phyloP scores from a whole-genome alignment of 2,113 vertebrate genomes.

The Nothocercus nigrocapillus region DNA sequence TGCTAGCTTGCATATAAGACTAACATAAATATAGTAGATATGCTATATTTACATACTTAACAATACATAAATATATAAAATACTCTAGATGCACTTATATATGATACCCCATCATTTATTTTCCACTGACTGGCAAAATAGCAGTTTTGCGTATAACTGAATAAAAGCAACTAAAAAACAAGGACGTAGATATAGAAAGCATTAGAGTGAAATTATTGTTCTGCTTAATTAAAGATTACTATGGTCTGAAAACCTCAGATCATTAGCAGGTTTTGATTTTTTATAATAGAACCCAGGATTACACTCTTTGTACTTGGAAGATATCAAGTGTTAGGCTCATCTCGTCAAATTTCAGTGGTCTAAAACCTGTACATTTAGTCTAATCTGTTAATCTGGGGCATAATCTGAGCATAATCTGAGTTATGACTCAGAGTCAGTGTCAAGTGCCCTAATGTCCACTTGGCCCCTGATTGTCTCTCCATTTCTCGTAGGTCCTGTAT shows the following conservation, averaged over 20 bases:
- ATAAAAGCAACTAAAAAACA: neutral
- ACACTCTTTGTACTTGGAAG: neutral
- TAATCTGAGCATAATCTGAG: neutral
- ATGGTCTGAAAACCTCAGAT: neutral
- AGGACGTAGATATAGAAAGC: neutral
- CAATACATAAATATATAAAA: neutral
- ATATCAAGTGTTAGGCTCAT: neutral
- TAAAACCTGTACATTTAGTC: neutral
- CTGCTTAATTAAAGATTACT: neutral
- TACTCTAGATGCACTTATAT: neutral
- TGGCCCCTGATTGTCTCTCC: accelerated
- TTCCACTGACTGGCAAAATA: neutral
- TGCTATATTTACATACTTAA: neutral
- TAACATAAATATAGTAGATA: neutral
- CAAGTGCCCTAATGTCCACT: accelerated
- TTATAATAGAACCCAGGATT: neutral
- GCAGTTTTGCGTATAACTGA: neutral
- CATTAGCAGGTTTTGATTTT: neutral
- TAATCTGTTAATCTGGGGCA: neutral
- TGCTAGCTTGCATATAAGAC: neutral
- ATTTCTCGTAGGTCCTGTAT: neutral
- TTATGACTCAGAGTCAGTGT: neutral
- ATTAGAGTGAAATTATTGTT: neutral
- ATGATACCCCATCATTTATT: neutral
- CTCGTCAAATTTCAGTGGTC: neutral